phyloP scores from a whole-genome alignment of 2,797 vertebrate genomes.

The Coilia nasus region DNA sequence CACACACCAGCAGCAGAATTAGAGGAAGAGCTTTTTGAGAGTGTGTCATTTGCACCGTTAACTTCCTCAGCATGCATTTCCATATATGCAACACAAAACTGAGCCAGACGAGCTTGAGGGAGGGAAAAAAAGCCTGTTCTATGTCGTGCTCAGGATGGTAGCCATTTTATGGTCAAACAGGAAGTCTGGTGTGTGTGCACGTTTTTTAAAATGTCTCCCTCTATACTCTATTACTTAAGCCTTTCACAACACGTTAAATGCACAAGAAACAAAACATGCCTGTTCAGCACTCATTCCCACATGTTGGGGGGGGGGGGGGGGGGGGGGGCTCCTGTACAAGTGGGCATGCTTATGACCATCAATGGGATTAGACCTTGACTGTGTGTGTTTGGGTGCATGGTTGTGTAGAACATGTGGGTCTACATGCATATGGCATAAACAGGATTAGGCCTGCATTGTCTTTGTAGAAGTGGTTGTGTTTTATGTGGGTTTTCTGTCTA shows the following conservation, averaged over 20 bases:
- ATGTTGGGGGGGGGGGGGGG: neutral
- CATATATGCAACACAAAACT: neutral
- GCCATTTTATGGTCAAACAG: constrained; percentile 20
- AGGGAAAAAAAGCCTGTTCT: neutral
- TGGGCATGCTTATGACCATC: neutral
- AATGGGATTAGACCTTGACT: neutral
- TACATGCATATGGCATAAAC: neutral
- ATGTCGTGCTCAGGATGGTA: neutral
- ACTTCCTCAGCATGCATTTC: neutral
- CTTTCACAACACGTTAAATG: neutral
- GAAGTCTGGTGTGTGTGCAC: neutral
- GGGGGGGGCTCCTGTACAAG: neutral
- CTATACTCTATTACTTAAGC: neutral
- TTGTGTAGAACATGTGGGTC: neutral
- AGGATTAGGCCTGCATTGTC: neutral
- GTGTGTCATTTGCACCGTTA: neutral
- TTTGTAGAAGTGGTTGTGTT: neutral
- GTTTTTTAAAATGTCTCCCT: constrained; percentile 1
- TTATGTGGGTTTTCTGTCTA: neutral
- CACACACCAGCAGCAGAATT: neutral
- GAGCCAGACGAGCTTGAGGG: neutral
- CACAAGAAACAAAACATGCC: neutral
- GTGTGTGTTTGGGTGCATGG: neutral
- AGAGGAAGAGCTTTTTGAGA: neutral
- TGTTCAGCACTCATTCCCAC: neutral